phyloP scores from a whole-genome alignment of 2,888 invertebrate genomes.

The Apodemia duryi region DNA sequence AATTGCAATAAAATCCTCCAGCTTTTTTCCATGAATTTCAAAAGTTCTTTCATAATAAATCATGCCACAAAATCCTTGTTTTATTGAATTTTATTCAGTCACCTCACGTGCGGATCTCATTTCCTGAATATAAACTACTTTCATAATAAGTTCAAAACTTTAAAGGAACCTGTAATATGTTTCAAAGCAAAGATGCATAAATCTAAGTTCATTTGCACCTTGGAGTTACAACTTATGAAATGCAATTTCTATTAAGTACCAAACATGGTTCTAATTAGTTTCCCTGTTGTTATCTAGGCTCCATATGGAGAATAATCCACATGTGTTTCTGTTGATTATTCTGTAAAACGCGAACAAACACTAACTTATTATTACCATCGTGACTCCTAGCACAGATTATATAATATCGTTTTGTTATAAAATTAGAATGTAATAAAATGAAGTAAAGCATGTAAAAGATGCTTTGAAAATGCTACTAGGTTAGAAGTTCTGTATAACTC shows the following conservation, averaged over 20 bases:
- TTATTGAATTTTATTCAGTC: slow-evolving; percentile 1
- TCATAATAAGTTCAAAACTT: slow-evolving; percentile 12
- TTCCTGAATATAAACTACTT: slow-evolving; percentile 15
- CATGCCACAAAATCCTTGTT: neutral
- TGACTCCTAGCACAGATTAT: too few relatives aligned
- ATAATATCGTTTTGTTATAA: too few relatives aligned
- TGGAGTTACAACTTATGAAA: neutral
- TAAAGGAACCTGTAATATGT: slow-evolving; percentile 9
- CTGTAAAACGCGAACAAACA: too few relatives aligned
- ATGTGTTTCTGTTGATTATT: too few relatives aligned
- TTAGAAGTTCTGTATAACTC: too few relatives aligned
- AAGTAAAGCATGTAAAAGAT: too few relatives aligned
- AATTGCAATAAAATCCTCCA: too few relatives aligned
- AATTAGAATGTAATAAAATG: too few relatives aligned
- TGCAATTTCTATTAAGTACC: neutral
- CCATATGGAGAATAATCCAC: too few relatives aligned
- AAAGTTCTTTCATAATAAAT: neutral
- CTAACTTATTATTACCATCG: too few relatives aligned
- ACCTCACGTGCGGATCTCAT: neutral
- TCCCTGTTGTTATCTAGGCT: neutral
- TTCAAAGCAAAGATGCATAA: slow-evolving; percentile 1
- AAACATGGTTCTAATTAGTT: neutral
- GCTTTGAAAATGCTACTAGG: too few relatives aligned
- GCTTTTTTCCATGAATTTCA: too few relatives aligned
- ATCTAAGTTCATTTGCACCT: neutral